phyloP scores from a whole-genome alignment of 2,888 invertebrate species.

The Xiphydria camelus region DNA sequence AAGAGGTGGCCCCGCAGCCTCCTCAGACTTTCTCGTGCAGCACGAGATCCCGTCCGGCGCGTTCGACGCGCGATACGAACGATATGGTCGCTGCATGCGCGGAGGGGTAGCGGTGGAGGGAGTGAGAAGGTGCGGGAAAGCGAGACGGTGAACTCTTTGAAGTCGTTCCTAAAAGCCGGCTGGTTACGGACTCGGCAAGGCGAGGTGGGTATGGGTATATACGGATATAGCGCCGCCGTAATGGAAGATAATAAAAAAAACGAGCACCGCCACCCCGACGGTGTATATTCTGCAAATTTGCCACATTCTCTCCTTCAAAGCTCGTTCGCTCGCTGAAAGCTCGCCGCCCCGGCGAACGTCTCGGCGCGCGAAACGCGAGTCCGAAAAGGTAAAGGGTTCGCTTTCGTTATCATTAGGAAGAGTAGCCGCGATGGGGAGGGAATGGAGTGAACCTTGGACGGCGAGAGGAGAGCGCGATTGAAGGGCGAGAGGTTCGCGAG shows the following conservation, averaged over 20 bases:
- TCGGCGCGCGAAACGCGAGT: too few relatives aligned
- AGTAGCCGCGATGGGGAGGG: too few relatives aligned
- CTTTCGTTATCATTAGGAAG: too few relatives aligned
- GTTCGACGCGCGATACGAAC: conserved; percentile 8
- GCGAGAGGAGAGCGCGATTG: too few relatives aligned
- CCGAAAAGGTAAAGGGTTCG: too few relatives aligned
- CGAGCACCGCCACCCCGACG: neutral
- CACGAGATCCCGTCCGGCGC: too few relatives aligned
- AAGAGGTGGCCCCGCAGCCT: too few relatives aligned
- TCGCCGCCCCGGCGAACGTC: too few relatives aligned
- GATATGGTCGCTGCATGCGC: conserved; percentile 4
- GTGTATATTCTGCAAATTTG: neutral
- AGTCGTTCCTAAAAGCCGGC: conserved; percentile 47
- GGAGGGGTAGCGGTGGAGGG: neutral
- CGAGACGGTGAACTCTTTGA: conserved; percentile 38
- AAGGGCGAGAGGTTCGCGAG: too few relatives aligned
- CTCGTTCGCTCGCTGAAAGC: too few relatives aligned
- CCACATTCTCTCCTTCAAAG: neutral
- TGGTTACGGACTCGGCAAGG: conserved; percentile 20
- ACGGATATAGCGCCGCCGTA: neutral
- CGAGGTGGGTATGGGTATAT: neutral
- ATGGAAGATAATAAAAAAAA: neutral
- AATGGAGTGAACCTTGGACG: too few relatives aligned
- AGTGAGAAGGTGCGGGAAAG: neutral
- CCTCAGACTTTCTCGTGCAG: too few relatives aligned